These are phyloP conservation scores for Tachina fera DNA, from an alignment of 2,888 invertebrate species.

Conservation along the genomic window DNA sequence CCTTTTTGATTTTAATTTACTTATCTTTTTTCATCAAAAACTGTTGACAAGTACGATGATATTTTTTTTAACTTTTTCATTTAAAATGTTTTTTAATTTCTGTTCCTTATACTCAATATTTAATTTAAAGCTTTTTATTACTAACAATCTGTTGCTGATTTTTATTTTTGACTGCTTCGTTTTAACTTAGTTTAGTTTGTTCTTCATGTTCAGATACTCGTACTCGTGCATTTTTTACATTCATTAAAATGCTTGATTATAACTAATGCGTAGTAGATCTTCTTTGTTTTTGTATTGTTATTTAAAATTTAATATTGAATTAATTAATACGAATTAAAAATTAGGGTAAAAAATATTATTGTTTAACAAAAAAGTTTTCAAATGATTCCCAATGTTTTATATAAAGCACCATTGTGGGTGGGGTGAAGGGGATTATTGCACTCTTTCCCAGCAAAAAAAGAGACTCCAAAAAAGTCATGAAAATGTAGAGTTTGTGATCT, in stretches of 20 bases:
- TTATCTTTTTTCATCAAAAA: neutral
- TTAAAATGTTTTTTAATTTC: slow-evolving; percentile 33
- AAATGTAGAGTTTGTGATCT: no score
- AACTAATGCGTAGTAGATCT: no score
- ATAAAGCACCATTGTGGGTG: no score
- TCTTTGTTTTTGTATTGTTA: no score
- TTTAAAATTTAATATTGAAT: no score
- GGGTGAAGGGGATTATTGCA: no score
- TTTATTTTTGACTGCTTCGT: neutral
- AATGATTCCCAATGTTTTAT: no score
- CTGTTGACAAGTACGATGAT: slow-evolving; percentile 54
- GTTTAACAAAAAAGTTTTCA: no score
- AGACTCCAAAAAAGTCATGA: no score
- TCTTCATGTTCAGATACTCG: neutral
- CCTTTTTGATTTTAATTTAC: slow-evolving; percentile 18
- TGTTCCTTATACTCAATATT: neutral
- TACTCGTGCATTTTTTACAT: neutral
- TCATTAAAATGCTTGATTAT: neutral
- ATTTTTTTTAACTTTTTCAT: slow-evolving; percentile 1
- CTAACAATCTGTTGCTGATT: neutral
- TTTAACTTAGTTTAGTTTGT: neutral
- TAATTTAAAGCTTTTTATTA: neutral
- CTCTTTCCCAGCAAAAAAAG: no score
- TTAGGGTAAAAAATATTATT: no score
- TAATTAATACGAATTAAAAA: no score